Base-by-base conservation (phyloP, 2,888 invertebrate genomes). In the Eustalomyia histrio region DNA sequence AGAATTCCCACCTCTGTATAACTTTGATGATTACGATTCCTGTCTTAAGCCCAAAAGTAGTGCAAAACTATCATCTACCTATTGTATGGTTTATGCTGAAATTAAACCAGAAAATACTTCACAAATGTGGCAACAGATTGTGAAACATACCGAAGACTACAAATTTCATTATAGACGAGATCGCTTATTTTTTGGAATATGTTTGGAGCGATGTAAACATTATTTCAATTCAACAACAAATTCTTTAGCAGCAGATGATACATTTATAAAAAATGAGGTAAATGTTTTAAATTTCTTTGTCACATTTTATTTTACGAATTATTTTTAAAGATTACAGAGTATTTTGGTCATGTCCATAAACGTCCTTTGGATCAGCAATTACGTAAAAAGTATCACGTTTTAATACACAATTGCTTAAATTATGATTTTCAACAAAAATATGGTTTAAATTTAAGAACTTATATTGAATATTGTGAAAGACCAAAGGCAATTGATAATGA, bases 11-110 rank as follows among this genome's bases (percentile, higher is more conserved):
- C 81, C 86, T 0, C 33, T 90, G 6, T 85, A 85, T 14, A 79
- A 84, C 6, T 80, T 89, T 14, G 90, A 90, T 14, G 88, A 90
- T 71, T 90, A 89, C 55, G 90, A 90, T 82, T 76, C 80, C 0
- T 90, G 90, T 47, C 78, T 91, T 94, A 33, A 1, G 33, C 7
- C 67, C 10, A 35, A 16, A 12, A 17, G 57, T 12, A 17, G 57
- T 12, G 1, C 60, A 1, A 60, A 24, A 14, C 9, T 47, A 10
- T 61, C 67, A 33, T 7, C 61, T 10, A 75, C 83, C 4, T 89
- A 88, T 58, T 89, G 89, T 65, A 50, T 89, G 52, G 87, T 87
- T 0, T 87, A 87, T 75, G 87, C 86, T 12, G 89, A 89, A 83
- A 85, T 89, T 16, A 83, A 84, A 55, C 81, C 85, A 29, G 86